Evolutionary conservation across 2,113 vertebrate species (phyloP).

Genomic region (Aix galericulata): DNA sequence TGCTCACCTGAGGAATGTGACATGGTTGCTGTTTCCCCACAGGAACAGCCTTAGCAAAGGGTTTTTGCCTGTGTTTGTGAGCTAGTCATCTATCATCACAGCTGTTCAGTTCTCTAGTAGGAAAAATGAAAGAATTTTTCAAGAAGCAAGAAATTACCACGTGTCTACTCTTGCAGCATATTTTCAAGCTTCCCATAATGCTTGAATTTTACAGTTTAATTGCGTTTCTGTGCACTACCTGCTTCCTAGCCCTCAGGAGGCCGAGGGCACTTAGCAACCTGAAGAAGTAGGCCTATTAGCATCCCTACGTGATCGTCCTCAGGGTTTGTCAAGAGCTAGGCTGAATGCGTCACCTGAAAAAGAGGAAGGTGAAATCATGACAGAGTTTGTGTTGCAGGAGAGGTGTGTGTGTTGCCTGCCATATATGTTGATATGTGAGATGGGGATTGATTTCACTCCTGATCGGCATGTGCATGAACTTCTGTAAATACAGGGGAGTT

Average conservation of each 20-base stretch:
- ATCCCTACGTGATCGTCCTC: neutral
- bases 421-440: fast-evolving
- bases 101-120: neutral
- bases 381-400: neutral
- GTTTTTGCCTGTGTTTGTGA: neutral
- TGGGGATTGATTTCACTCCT: neutral
- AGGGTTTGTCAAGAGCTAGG: neutral
- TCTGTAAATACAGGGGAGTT: neutral
- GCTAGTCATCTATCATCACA: neutral
- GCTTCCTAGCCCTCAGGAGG: neutral
- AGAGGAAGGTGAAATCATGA: neutral
- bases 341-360: fast-evolving
- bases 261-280: neutral
- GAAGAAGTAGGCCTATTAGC: neutral
- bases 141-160: neutral
- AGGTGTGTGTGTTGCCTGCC: neutral
- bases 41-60: neutral
- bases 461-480: neutral
- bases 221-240: fast-evolving
- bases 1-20: neutral
- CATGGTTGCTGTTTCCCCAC: neutral
- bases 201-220: neutral
- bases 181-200: neutral
- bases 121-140: neutral
- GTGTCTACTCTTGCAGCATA: fast-evolving